Conservation (phyloP, 2,797 vertebrate genomes). For the Picus viridis region DNA sequence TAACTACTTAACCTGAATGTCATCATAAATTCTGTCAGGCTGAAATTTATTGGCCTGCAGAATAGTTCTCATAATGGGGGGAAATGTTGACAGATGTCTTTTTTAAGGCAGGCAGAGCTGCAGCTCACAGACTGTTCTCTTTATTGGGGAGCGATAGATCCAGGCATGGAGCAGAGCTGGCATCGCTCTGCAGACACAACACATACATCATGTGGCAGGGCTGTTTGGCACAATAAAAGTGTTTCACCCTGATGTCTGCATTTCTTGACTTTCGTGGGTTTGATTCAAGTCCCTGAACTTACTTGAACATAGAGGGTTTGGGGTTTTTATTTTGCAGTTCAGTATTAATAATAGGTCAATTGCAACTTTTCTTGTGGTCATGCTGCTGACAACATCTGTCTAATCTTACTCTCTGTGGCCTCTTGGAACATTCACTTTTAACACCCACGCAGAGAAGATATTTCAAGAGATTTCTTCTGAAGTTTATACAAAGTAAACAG, state of each 20-base stretch:
- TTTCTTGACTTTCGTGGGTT: constrained; percentile 49
- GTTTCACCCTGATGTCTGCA: constrained; percentile 47
- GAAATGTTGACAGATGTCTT: neutral
- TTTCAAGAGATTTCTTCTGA: constrained; percentile 85
- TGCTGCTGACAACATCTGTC: constrained; percentile 81
- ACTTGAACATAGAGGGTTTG: neutral
- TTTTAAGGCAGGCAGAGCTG: neutral
- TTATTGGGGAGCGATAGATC: neutral
- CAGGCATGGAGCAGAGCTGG: neutral
- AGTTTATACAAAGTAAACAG: constrained; percentile 87
- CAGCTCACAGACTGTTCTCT: neutral
- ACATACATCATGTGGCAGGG: neutral
- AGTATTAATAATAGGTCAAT: constrained; percentile 75
- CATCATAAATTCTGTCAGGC: neutral
- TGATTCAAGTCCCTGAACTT: constrained; percentile 29
- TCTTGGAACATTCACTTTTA: constrained; percentile 85
- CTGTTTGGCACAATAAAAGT: constrained; percentile 11
- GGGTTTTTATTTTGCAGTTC: neutral
- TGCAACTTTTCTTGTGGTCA: constrained; percentile 83
- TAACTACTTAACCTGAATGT: neutral
- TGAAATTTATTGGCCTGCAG: neutral
- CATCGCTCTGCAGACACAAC: neutral
- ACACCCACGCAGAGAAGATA: constrained; percentile 84
- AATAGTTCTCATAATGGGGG: neutral
- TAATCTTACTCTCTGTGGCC: constrained; percentile 84